Evolutionary conservation across 2,797 vertebrate species (phyloP).

Genomic region (Phylloscopus collybita): DNA sequence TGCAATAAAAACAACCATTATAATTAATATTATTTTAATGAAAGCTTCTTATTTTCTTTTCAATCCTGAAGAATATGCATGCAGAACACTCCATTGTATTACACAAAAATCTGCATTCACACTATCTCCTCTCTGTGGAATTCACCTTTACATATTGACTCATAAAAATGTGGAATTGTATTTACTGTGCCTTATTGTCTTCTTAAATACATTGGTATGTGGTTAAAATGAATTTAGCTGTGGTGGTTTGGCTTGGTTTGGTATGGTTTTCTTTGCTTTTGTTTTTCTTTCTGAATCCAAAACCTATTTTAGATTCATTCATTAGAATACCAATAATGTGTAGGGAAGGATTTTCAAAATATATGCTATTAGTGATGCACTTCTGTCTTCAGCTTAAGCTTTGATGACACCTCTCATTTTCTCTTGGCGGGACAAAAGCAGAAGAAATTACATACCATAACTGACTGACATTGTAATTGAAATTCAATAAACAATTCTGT

Average conservation of each 20-base stretch:
- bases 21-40: background rate
- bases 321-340: background rate
- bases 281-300: background rate
- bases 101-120: background rate
- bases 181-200: background rate
- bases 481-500: slow-evolving; percentile 20
- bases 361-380: background rate
- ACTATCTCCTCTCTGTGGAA: background rate
- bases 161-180: background rate
- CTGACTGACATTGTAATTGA: background rate
- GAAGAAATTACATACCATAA: background rate
- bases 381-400: background rate
- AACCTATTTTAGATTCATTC: background rate
- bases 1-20: background rate
- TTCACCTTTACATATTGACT: background rate
- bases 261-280: background rate
- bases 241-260: background rate
- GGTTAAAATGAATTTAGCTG: background rate
- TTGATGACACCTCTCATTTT: background rate
- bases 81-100: background rate
- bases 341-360: background rate
- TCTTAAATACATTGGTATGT: background rate
- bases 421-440: background rate
- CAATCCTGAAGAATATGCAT: background rate
- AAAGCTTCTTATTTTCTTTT: background rate